Percentiles rank a stretch among this genome's conserved stretches.
Evolutionary conservation across 2,113 vertebrate species (phyloP).

Genomic region (Lathamus discolor): DNA sequence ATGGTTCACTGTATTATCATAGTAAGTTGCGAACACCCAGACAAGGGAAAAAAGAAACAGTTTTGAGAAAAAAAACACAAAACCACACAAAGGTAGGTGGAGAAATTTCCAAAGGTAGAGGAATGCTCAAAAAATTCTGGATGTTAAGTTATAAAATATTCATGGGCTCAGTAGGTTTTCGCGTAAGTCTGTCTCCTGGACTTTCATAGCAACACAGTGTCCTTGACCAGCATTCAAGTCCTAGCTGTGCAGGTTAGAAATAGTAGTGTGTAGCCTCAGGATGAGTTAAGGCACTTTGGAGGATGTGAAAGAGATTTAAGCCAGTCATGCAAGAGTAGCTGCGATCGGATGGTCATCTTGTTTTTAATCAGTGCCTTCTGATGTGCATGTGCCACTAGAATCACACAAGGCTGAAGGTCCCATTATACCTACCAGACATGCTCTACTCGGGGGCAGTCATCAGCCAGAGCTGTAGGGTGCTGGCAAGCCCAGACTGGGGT

Average conservation of each 20-base stretch:
- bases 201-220: not conserved
- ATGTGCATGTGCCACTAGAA: not conserved
- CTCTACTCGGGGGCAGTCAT: not conserved
- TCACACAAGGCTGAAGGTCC: not conserved
- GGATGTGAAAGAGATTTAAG: not conserved
- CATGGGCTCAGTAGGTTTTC: not conserved
- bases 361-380: not conserved
- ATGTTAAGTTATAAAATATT: not conserved
- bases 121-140: not conserved
- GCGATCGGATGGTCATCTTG: not conserved
- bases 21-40: not conserved
- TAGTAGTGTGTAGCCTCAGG: not conserved
- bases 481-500: not conserved
- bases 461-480: not conserved
- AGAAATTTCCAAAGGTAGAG: not conserved
- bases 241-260: not conserved
- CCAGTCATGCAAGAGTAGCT: not conserved
- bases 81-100: not conserved
- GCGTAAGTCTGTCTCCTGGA: not conserved
- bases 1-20: not conserved
- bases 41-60: fast-evolving
- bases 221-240: not conserved
- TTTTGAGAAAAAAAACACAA: not conserved
- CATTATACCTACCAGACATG: not conserved
- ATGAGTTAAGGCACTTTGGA: not conserved